Conservation (phyloP, 2,113 vertebrate genomes). For the Phylloscopus whistleri region DNA sequence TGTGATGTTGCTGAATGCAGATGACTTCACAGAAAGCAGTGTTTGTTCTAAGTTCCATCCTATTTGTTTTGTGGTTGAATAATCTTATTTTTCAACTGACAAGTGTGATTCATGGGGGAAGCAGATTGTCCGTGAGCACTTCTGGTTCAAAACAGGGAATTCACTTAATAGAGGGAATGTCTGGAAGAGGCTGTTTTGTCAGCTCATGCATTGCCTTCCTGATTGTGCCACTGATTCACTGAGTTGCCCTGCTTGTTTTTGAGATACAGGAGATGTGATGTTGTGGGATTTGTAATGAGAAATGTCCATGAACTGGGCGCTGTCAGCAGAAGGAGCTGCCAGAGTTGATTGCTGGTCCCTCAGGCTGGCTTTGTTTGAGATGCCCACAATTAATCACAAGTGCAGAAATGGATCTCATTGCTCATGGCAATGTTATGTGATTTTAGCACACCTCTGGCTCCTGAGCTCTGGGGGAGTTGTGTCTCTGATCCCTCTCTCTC, state of each 20-base stretch:
- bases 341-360: neutral
- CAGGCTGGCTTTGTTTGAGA: neutral
- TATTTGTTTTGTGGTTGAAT: constrained; percentile 48
- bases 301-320: neutral
- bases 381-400: neutral
- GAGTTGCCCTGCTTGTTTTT: neutral
- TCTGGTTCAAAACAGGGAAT: neutral
- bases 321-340: neutral
- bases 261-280: neutral
- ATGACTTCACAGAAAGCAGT: neutral
- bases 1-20: neutral
- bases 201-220: neutral
- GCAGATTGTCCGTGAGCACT: neutral
- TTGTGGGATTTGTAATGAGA: neutral
- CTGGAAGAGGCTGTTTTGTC: neutral
- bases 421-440: accelerated
- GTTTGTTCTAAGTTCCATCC: constrained; percentile 9
- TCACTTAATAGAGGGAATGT: neutral
- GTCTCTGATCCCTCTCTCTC: neutral
- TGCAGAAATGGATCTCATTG: neutral
- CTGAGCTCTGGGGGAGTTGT: neutral
- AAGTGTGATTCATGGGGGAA: constrained; percentile 22
- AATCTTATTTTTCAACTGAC: constrained; percentile 32
- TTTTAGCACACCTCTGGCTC: neutral
- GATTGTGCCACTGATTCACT: neutral